phyloP scores from a whole-genome alignment of 2,113 vertebrate species.

The Thalassarche chlororhynchos region DNA sequence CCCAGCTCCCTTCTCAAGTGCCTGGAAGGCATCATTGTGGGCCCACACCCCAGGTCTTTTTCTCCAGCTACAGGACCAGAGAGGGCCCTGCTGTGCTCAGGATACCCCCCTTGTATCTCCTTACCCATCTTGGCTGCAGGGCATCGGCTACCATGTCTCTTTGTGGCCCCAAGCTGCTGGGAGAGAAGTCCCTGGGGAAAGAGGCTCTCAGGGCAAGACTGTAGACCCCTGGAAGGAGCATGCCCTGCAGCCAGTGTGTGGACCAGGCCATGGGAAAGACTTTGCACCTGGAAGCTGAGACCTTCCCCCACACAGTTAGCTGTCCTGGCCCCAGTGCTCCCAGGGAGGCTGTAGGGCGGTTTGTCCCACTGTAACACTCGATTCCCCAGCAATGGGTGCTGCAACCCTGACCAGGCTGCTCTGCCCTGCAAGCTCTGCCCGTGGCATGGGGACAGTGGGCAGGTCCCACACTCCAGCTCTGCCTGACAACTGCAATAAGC shows the following conservation, averaged over 20 bases:
- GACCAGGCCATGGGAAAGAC: neutral
- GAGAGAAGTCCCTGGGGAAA: neutral
- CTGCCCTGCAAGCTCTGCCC: neutral
- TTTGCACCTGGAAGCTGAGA: neutral
- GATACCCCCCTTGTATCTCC: neutral
- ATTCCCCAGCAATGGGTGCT: neutral
- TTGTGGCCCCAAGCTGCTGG: neutral
- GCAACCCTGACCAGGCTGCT: neutral
- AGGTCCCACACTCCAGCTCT: neutral
- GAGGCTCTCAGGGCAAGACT: neutral
- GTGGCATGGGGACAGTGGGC: fast-evolving
- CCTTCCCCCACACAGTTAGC: neutral
- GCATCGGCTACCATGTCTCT: neutral
- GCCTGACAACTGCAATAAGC: neutral
- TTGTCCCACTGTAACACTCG: neutral
- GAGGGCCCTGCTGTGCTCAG: neutral
- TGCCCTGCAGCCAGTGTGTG: neutral
- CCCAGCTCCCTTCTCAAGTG: neutral
- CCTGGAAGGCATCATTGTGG: neutral
- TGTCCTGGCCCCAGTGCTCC: neutral
- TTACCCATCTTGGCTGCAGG: neutral
- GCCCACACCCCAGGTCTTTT: too few relatives aligned
- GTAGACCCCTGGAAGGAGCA: neutral
- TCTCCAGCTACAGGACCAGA: neutral
- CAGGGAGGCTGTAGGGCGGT: neutral